These are phyloP conservation scores for Masnerella sp. DNA, from an alignment of 2,888 invertebrate species.

Conservation along the genomic window DNA sequence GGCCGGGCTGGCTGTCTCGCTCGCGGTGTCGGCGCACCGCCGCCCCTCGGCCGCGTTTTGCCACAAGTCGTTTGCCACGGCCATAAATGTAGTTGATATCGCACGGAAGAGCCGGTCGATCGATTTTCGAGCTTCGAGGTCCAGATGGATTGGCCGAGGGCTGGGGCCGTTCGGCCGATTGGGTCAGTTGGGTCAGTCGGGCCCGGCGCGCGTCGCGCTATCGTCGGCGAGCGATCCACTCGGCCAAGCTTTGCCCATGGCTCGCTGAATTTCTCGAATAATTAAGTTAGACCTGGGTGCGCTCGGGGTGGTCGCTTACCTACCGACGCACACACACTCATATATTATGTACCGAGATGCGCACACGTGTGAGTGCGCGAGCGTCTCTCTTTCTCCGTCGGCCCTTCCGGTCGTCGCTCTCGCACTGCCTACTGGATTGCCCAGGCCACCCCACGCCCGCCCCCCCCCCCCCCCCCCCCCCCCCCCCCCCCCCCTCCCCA, in stretches of 20 bases:
- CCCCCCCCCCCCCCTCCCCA: slow-evolving; percentile 32
- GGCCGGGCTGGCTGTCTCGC: slow-evolving; percentile 13
- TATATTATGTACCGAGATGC: slow-evolving; percentile 75
- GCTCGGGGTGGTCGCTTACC: slow-evolving; percentile 74
- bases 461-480: background rate
- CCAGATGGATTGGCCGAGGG: slow-evolving; percentile 55
- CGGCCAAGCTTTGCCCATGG: slow-evolving; percentile 62
- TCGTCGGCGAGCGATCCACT: slow-evolving; percentile 40
- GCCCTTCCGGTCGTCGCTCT: background rate
- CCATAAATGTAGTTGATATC: slow-evolving; percentile 61
- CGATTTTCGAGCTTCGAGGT: slow-evolving; percentile 65
- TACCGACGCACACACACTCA: slow-evolving; percentile 75
- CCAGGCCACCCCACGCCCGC: slow-evolving; percentile 31
- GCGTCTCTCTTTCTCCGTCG: slow-evolving; percentile 43
- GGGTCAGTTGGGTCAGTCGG: slow-evolving; percentile 34
- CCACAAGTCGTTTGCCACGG: slow-evolving; percentile 53
- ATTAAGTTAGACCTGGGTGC: slow-evolving; percentile 76
- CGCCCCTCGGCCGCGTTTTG: slow-evolving; percentile 34
- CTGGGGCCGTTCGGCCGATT: slow-evolving; percentile 9
- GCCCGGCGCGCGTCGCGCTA: slow-evolving; percentile 19
- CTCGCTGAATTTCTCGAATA: slow-evolving; percentile 78
- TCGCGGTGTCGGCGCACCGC: background rate
- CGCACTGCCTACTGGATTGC: slow-evolving; percentile 20
- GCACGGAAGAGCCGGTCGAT: slow-evolving; percentile 63
- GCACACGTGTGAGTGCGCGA: slow-evolving; percentile 59